Base-by-base conservation (phyloP, 30 jellyfish, hydroid and myxozoan genomes). In the Cassiopea andromeda region DNA sequence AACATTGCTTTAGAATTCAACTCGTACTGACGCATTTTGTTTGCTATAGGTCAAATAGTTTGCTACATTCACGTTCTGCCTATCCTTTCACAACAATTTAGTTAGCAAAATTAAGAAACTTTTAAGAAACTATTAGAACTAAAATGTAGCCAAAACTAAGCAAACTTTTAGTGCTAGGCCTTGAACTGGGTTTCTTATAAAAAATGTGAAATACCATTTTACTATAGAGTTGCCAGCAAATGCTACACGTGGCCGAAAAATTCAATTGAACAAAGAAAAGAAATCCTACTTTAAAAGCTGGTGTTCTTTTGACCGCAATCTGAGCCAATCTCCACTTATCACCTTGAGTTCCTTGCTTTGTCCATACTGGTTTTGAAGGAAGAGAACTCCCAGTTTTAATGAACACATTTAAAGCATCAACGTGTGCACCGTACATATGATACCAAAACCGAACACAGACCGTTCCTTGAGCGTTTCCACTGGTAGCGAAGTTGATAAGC, bases 391-490 rank as follows among this genome's bases (percentile, higher is more conserved):
- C 88, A 6, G 88, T 69, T 70, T 83, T 74, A 5, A 71, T 71
- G 87, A 81, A 90, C 44, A 96, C 97, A 44, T 88, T 96, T 59
- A 96, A 83, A 8, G 92, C 71, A 82, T 97, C 99, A 18, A 96
- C 98, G 73, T 96, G 99, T 17, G 97, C 93, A 46, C 99, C 99
- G 74, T 87, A 96, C 99, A 96, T 96, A 87, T 96, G 99, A 81
- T 91, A 96, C 97, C 98, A 96, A 88, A 96, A 96, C 49, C 97
- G 93, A 19, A 96, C 94, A 54, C 99, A 96, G 44, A 89, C 97
- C 17, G 83, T 76, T 14, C 86, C 86, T 70, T 44, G 87, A 18
- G 85, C 61, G 75, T 75, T 60, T 49, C 97, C 90, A 49, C 92
- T 81, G 12, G 90, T 60, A 6, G 78, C 70, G 84, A 96, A 96